These are phyloP conservation scores for Acanthornis magna DNA, from an alignment of 2,797 vertebrate species.

Conservation along the genomic window DNA sequence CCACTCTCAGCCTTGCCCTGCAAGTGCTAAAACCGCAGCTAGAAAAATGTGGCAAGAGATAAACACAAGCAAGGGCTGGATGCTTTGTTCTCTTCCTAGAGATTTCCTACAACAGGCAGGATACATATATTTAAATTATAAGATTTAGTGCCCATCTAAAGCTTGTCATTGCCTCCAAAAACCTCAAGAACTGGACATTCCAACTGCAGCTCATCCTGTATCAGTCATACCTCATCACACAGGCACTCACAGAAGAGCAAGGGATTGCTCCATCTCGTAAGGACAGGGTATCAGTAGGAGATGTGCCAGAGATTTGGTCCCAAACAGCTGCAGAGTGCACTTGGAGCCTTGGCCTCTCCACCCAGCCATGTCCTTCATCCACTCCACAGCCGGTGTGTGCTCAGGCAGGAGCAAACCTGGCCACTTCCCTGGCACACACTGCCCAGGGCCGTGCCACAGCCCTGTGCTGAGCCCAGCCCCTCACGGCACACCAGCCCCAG, in stretches of 20 bases:
- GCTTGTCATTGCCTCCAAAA: not conserved
- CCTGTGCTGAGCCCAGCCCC: not conserved
- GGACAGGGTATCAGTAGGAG: not conserved
- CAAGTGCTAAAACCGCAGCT: not conserved
- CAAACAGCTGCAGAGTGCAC: not conserved
- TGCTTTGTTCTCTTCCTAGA: not conserved
- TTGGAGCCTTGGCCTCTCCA: not conserved
- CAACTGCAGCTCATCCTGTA: not conserved
- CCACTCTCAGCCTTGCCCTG: not conserved
- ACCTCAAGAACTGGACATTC: fast-evolving
- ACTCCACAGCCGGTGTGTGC: fast-evolving
- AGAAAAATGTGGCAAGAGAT: not conserved
- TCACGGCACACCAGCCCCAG: not conserved
- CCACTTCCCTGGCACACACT: fast-evolving
- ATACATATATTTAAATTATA: not conserved
- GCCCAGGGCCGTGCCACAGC: fast-evolving
- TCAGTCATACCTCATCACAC: not conserved
- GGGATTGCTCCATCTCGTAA: not conserved
- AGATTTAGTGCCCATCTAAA: not conserved
- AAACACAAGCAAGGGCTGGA: not conserved
- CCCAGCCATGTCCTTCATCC: fast-evolving
- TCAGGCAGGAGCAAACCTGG: not conserved
- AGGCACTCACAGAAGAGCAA: fast-evolving
- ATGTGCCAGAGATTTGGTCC: not conserved
- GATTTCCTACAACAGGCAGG: not conserved